These are phyloP conservation scores for Machimus atricapillus DNA, from an alignment of 2,888 invertebrate species.

Conservation along the genomic window DNA sequence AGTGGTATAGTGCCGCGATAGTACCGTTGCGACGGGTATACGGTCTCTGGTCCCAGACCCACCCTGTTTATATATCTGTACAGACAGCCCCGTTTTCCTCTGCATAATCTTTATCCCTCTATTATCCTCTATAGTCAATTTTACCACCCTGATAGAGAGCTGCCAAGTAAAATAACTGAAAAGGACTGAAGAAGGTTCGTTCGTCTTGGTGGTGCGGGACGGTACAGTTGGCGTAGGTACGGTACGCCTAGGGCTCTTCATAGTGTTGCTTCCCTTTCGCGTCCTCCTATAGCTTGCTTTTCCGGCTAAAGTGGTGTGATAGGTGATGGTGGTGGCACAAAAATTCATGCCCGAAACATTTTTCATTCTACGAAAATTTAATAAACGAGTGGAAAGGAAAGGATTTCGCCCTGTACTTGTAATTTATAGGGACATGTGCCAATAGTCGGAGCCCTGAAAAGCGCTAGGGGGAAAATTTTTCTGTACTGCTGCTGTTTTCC, in stretches of 20 bases:
- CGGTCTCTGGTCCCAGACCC: not conserved
- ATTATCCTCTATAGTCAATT: conserved; percentile 30
- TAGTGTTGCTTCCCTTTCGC: not conserved
- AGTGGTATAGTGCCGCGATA: not conserved
- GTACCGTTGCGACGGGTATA: not conserved
- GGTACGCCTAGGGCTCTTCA: not conserved
- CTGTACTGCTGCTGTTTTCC: not conserved
- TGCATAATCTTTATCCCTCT: conserved; percentile 34
- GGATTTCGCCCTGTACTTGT: conserved; percentile 41
- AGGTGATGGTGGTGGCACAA: conserved; percentile 23
- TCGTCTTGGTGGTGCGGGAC: not conserved
- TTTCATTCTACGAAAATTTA: conserved; percentile 46
- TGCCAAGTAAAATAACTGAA: conserved; percentile 39
- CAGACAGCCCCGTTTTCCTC: not conserved
- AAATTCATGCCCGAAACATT: conserved; percentile 44
- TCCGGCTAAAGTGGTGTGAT: not conserved
- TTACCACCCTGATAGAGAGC: conserved; percentile 35
- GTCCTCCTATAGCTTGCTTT: not conserved
- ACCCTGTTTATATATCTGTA: not conserved
- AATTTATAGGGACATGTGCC: conserved; percentile 40
- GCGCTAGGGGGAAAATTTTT: not conserved
- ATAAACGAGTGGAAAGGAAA: conserved; percentile 43
- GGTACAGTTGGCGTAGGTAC: not conserved
- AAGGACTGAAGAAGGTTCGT: conserved; percentile 10
- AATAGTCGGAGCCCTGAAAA: conserved; percentile 18